Evolutionary conservation across 2,113 vertebrate species (phyloP).

Genomic region (Mesoclemmys tuberculata): DNA sequence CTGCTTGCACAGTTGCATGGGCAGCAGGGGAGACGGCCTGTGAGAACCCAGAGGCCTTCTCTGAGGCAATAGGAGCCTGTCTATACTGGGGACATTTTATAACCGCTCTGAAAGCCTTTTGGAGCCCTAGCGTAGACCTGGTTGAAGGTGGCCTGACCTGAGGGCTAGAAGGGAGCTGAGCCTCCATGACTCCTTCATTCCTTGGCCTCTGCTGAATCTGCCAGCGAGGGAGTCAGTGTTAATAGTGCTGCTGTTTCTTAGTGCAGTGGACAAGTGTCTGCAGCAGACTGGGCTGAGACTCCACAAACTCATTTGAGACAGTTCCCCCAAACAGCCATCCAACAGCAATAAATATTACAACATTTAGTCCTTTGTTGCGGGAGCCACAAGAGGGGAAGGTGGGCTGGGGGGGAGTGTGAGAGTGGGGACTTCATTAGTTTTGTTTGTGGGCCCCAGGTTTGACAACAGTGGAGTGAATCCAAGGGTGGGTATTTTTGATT

Average conservation of each 20-base stretch:
- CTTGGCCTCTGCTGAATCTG: neutral
- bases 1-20: fast-evolving
- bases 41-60: neutral
- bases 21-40: fast-evolving
- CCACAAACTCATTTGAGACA: neutral
- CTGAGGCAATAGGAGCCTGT: fast-evolving
- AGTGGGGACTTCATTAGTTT: neutral
- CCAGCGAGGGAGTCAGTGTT: neutral
- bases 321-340: neutral
- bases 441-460: neutral
- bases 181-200: neutral
- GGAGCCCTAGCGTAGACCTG: neutral
- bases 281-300: neutral
- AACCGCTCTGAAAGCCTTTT: neutral
- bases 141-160: neutral
- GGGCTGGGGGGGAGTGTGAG: no score
- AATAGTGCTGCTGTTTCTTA: neutral
- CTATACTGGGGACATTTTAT: fast-evolving
- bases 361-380: neutral
- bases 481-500: neutral
- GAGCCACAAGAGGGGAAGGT: no score
- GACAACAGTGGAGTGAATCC: neutral
- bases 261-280: neutral
- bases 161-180: neutral
- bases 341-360: neutral